These are phyloP conservation scores for Himalopsyche japonica DNA, from an alignment of 2,888 invertebrate genomes.

Conservation along the genomic window DNA sequence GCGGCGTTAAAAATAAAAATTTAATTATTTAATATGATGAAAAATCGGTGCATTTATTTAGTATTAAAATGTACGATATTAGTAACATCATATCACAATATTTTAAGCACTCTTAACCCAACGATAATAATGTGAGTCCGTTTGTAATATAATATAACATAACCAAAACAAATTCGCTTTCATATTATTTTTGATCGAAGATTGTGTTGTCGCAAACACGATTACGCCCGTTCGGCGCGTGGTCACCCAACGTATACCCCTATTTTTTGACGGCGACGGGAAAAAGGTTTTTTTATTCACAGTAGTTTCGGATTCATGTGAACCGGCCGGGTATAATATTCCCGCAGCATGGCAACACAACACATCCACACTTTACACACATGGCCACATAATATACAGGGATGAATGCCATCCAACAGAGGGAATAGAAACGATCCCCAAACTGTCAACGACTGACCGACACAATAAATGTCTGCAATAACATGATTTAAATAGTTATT, in stretches of 20 bases:
- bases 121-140: too few relatives aligned
- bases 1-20: too few relatives aligned
- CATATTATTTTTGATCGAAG: too few relatives aligned
- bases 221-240: background rate
- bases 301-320: conserved; percentile 10
- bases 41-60: too few relatives aligned
- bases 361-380: background rate
- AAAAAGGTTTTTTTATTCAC: conserved; percentile 5
- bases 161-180: too few relatives aligned
- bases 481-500: too few relatives aligned
- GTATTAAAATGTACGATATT: too few relatives aligned
- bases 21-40: too few relatives aligned
- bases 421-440: background rate
- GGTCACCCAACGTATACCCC: background rate
- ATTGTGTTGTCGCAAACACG: too few relatives aligned
- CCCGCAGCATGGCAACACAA: conserved; percentile 8
- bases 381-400: background rate
- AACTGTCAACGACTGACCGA: background rate
- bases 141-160: too few relatives aligned
- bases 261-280: conserved; percentile 4
- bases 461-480: background rate
- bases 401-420: background rate
- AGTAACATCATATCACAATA: too few relatives aligned
- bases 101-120: too few relatives aligned
- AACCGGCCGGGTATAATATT: conserved; percentile 17